phyloP scores from a whole-genome alignment of 2,113 vertebrate genomes.

The Mirza zaza region DNA sequence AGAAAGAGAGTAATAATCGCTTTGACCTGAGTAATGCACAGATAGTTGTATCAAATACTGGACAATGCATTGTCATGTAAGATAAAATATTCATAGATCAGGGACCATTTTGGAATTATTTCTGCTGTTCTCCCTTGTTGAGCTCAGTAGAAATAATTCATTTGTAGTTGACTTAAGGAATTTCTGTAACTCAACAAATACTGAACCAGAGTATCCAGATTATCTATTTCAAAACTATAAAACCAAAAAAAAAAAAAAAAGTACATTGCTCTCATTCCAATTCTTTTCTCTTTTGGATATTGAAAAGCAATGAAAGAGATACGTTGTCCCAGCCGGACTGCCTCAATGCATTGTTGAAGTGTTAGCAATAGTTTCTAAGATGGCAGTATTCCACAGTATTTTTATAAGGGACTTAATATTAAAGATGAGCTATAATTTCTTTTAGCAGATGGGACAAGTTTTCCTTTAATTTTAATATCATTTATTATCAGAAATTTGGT shows the following conservation, averaged over 20 bases:
- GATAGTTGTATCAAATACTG: not conserved
- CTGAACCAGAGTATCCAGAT: not conserved
- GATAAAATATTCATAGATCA: not conserved
- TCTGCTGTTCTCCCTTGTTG: not conserved
- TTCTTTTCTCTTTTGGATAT: not conserved
- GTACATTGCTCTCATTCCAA: not conserved
- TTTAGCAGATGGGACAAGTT: not conserved
- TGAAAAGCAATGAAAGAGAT: not conserved
- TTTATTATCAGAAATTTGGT: not conserved
- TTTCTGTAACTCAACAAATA: not conserved
- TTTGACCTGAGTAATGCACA: not conserved
- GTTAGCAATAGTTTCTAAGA: not conserved
- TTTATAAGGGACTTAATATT: not conserved
- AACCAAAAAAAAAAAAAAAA: not conserved
- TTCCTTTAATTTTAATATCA: not conserved
- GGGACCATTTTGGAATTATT: not conserved
- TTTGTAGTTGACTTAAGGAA: conserved; percentile 4
- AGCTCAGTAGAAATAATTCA: not conserved
- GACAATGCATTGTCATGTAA: not conserved
- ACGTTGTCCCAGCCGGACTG: not conserved
- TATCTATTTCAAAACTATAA: not conserved
- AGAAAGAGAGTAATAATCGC: not conserved
- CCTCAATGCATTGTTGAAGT: not conserved
- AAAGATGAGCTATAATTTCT: not conserved
- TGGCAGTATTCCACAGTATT: not conserved